phyloP scores from a whole-genome alignment of 53 echinoderm and acorn worm genomes.

The Temnopleurus reevesii region DNA sequence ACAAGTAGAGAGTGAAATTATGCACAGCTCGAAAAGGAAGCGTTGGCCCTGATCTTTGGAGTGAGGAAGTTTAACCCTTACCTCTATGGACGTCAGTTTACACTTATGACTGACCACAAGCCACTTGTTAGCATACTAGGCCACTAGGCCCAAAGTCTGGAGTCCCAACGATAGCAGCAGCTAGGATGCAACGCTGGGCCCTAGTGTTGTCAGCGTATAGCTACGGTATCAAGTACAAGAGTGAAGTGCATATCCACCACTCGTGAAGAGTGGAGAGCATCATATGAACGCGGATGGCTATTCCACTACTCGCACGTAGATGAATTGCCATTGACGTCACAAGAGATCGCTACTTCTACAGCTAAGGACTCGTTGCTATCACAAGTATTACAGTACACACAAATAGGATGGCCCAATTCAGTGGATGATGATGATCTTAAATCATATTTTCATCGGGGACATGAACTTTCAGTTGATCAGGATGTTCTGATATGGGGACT shows the following conservation, averaged over 20 bases:
- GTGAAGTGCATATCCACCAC: slow-evolving; percentile 1
- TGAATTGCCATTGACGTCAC: slow-evolving; percentile 53
- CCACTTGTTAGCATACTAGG: slow-evolving; percentile 50
- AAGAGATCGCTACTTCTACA: slow-evolving; percentile 54
- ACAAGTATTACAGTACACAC: slow-evolving; percentile 39
- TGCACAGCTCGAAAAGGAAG: slow-evolving; percentile 71
- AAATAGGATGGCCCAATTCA: slow-evolving; percentile 57
- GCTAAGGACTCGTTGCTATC: slow-evolving; percentile 52
- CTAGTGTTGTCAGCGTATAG: slow-evolving; percentile 30
- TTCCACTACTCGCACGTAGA: slow-evolving; percentile 42
- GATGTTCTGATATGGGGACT: slow-evolving; percentile 55
- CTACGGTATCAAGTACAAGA: slow-evolving; percentile 56
- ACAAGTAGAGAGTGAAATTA: slow-evolving; percentile 62
- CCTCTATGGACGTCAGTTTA: slow-evolving; percentile 62
- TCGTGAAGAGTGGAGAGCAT: background rate
- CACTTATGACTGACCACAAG: slow-evolving; percentile 58
- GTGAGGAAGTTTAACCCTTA: slow-evolving; percentile 67
- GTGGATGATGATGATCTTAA: slow-evolving; percentile 22
- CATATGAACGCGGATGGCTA: slow-evolving; percentile 54
- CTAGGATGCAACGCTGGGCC: slow-evolving; percentile 62
- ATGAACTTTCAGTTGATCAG: slow-evolving; percentile 49
- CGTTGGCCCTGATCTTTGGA: slow-evolving; percentile 59
- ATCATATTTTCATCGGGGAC: slow-evolving; percentile 21
- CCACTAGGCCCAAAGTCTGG: slow-evolving; percentile 58
- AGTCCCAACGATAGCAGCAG: slow-evolving; percentile 53